These are phyloP conservation scores for Clarias fuscus DNA, from an alignment of 2,797 vertebrate genomes.

Conservation along the genomic window DNA sequence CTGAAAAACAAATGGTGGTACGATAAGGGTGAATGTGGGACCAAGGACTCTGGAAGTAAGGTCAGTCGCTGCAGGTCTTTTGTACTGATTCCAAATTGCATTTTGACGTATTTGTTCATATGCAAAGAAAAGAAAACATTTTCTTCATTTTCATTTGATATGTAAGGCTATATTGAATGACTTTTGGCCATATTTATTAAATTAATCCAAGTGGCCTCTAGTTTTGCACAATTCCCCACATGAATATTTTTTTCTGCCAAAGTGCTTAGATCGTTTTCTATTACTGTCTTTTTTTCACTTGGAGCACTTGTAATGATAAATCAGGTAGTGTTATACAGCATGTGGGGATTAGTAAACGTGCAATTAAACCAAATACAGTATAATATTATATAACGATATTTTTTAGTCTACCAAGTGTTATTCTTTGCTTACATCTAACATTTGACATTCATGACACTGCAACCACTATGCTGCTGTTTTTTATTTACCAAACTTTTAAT, in stretches of 20 bases:
- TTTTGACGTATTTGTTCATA: slow-evolving; percentile 97
- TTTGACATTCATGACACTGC: slow-evolving; percentile 76
- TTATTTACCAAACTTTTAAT: slow-evolving; percentile 82
- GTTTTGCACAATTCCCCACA: slow-evolving; percentile 68
- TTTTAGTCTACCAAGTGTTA: slow-evolving; percentile 71
- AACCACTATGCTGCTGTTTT: slow-evolving; percentile 83
- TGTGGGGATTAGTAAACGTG: slow-evolving; percentile 68
- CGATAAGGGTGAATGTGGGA: slow-evolving; percentile 96
- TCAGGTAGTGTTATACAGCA: slow-evolving; percentile 7
- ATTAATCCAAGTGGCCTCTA: slow-evolving; percentile 58
- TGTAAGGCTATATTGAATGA: slow-evolving; percentile 57
- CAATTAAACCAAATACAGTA: slow-evolving; percentile 59
- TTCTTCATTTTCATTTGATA: slow-evolving; percentile 53
- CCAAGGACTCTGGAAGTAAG: slow-evolving; percentile 97
- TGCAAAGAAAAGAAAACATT: slow-evolving; percentile 79
- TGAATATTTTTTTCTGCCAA: slow-evolving; percentile 35
- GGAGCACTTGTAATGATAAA: slow-evolving; percentile 68
- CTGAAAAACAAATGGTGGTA: slow-evolving; percentile 91
- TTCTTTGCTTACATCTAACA: slow-evolving; percentile 76
- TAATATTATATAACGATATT: not conserved
- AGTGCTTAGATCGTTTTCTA: slow-evolving; percentile 27
- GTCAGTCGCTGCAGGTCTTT: slow-evolving; percentile 95
- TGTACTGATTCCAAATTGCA: slow-evolving; percentile 99
- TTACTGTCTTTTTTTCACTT: slow-evolving; percentile 30
- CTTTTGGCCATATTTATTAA: slow-evolving; percentile 66